Conservation (phyloP, 2,113 vertebrate species). For the Panthera tigris region DNA sequence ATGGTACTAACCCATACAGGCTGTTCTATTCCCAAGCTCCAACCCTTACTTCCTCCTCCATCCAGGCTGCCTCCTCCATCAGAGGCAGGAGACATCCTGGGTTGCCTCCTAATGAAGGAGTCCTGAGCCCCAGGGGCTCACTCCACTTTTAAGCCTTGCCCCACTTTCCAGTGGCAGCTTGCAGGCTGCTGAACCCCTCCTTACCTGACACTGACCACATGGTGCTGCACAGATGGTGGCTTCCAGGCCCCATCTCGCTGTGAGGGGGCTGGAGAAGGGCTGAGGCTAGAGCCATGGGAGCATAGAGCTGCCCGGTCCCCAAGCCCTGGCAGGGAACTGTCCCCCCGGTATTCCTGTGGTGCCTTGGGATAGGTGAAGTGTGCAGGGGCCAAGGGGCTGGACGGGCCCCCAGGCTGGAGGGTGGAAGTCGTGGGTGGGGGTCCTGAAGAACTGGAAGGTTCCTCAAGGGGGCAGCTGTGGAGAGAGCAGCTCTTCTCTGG, state of each 20-base stretch:
- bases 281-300: constrained; percentile 82
- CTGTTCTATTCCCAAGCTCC: neutral
- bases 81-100: neutral
- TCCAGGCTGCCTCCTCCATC: neutral
- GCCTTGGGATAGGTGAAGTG: constrained; percentile 77
- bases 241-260: constrained; percentile 82
- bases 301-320: constrained; percentile 82
- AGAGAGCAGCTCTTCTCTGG: constrained; percentile 84
- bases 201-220: constrained; percentile 93
- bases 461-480: constrained; percentile 84
- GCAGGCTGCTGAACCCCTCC: constrained; percentile 17
- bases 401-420: constrained; percentile 82
- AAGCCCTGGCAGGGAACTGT: constrained; percentile 79
- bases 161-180: neutral
- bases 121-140: neutral
- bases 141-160: neutral
- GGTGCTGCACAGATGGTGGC: constrained; percentile 87
- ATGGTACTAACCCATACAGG: constrained; percentile 11
- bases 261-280: constrained; percentile 82
- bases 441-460: constrained; percentile 74
- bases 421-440: constrained; percentile 77
- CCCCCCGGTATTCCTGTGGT: constrained; percentile 81
- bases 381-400: constrained; percentile 74
- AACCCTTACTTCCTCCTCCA: neutral
- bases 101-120: neutral